Evolutionary conservation across 2,113 vertebrate species (phyloP), one percentile per base, ranked within the genome.

Genomic region (Sander lucioperca): DNA sequence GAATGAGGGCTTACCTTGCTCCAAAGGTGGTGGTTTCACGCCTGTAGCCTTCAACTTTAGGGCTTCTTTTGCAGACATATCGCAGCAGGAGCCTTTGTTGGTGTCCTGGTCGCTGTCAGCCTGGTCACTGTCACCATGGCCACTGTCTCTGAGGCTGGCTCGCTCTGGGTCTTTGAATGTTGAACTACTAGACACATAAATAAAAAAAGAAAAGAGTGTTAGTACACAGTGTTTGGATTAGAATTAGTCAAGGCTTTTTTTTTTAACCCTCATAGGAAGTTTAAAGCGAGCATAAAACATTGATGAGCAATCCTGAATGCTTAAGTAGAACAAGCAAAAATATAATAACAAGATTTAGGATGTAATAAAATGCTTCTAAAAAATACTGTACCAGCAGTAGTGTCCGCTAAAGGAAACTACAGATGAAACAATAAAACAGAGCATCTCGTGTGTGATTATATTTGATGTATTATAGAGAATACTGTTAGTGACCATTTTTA

Each of bases 81-180:
- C 98, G 86, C 98, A 99, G 96, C 98, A 99, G 92, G 98, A 99
- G 94, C 98, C 98, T 96, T 99, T 99, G 96, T 99, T 99, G 94
- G 98, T 99, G 96, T 99, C 98, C 95, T 99, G 98, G 96, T 99
- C 98, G 87, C 98, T 99, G 96, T 99, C 98, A 74, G 98, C 98
- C 96, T 99, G 98, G 96, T 99, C 98, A 90, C 98, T 99, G 96
- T 99, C 98, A 80, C 98, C 98, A 85, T 99, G 98, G 90, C 98
- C 98, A 87, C 98, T 99, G 96, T 99, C 98, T 96, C 98, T 96
- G 92, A 99, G 96, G 95, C 98, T 99, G 80, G 98, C 98, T 93
- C 98, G 97, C 95, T 99, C 98, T 18, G 98, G 98, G 94, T 99
- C 98, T 95, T 99, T 99, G 94, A 99, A 99, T 14, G 98, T 99